These are phyloP conservation scores for Tadarida brasiliensis DNA, from an alignment of 2,797 vertebrate species.

Conservation along the genomic window DNA sequence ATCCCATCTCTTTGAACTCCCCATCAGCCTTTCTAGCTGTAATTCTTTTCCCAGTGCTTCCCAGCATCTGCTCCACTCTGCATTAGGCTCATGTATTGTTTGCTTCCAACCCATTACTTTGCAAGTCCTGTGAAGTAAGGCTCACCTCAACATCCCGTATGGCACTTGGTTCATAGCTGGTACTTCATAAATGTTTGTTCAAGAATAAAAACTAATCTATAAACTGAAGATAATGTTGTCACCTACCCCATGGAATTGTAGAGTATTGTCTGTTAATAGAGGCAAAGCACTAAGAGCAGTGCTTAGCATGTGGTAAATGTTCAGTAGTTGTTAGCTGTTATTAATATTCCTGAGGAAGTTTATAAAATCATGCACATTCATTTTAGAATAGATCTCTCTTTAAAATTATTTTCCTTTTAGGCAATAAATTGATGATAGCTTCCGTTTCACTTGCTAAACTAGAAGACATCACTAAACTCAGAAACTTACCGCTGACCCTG, in stretches of 20 bases:
- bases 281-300: background rate
- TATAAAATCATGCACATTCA: conserved; percentile 9
- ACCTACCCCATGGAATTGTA: background rate
- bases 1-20: background rate
- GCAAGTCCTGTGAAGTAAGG: background rate
- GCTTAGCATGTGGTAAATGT: background rate
- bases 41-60: background rate
- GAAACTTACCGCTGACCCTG: background rate
- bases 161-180: background rate
- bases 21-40: background rate
- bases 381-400: conserved; percentile 1
- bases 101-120: background rate
- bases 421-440: background rate
- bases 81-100: background rate
- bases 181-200: background rate
- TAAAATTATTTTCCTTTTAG: conserved; percentile 28
- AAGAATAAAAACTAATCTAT: conserved; percentile 23
- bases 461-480: background rate
- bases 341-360: background rate
- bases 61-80: background rate
- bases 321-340: background rate
- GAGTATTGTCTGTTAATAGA: background rate
- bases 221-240: background rate
- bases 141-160: background rate
- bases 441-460: conserved; percentile 21